Conservation (phyloP, 2,113 vertebrate genomes). For the Marmota flaviventris region DNA sequence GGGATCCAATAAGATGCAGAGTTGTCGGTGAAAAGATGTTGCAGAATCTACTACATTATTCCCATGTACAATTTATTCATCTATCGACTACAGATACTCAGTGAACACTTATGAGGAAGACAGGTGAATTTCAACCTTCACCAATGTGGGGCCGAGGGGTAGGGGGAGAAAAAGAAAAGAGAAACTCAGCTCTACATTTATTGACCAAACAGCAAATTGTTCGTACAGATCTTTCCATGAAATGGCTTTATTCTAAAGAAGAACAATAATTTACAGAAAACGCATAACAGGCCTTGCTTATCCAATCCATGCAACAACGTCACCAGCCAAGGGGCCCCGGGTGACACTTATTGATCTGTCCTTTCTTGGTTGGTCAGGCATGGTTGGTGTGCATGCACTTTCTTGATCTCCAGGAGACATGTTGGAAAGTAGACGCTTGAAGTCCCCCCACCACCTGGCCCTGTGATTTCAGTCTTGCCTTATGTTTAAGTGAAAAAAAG, state of each 20-base stretch:
- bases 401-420: background rate
- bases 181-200: background rate
- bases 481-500: constrained; percentile 86
- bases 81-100: background rate
- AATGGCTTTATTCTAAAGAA: background rate
- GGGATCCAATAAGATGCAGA: background rate
- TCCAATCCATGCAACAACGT: accelerated
- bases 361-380: background rate
- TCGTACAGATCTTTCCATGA: background rate
- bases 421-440: background rate
- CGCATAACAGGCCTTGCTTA: background rate
- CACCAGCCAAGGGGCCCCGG: accelerated
- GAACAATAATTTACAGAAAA: background rate
- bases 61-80: background rate
- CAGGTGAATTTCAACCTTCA: background rate
- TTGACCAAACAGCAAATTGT: background rate
- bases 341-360: accelerated
- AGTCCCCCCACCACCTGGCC: background rate
- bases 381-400: accelerated
- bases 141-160: accelerated
- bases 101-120: background rate
- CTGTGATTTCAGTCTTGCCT: constrained; percentile 78
- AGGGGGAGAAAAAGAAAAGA: background rate
- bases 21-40: background rate
- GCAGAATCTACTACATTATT: background rate